A percentile compares a stretch with the other conserved stretches of the same genome.
phyloP scores from a whole-genome alignment of 2,113 vertebrate species.

The Hystrix brachyura region DNA sequence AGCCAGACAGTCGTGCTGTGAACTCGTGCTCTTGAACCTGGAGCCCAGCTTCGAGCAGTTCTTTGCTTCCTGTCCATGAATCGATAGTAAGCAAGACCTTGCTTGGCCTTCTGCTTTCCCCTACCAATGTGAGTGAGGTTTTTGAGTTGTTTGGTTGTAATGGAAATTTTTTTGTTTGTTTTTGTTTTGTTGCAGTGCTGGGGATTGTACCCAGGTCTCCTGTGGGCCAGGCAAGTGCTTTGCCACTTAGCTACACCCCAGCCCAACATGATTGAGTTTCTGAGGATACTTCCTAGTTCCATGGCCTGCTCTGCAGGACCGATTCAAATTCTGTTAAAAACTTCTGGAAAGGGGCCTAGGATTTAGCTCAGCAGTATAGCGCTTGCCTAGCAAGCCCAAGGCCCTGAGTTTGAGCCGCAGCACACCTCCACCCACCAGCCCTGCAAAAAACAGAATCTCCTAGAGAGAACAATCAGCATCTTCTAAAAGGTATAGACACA shows the following conservation, averaged over 20 bases:
- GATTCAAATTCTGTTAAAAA: background rate
- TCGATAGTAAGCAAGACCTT: background rate
- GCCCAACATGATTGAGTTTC: background rate
- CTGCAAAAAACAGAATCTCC: too few species aligned
- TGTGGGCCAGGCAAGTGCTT: too few species aligned
- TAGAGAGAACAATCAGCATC: background rate
- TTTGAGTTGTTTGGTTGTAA: background rate
- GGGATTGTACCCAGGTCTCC: background rate
- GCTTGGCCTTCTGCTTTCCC: background rate
- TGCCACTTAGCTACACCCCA: background rate
- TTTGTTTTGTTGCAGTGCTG: background rate
- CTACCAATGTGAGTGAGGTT: background rate
- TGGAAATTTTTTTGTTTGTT: background rate
- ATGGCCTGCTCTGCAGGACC: background rate
- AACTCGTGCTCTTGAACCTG: background rate
- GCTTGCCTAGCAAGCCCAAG: background rate
- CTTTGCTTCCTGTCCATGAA: background rate
- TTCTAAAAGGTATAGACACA: background rate
- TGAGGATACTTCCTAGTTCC: background rate
- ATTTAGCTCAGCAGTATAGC: too few species aligned
- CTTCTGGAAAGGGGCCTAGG: background rate
- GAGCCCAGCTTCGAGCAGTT: background rate
- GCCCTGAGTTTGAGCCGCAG: too few species aligned
- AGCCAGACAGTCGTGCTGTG: background rate
- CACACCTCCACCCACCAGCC: too few species aligned